Base-by-base conservation (phyloP, 1,140 invertebrate genomes). In the Anastatus disparis region DNA sequence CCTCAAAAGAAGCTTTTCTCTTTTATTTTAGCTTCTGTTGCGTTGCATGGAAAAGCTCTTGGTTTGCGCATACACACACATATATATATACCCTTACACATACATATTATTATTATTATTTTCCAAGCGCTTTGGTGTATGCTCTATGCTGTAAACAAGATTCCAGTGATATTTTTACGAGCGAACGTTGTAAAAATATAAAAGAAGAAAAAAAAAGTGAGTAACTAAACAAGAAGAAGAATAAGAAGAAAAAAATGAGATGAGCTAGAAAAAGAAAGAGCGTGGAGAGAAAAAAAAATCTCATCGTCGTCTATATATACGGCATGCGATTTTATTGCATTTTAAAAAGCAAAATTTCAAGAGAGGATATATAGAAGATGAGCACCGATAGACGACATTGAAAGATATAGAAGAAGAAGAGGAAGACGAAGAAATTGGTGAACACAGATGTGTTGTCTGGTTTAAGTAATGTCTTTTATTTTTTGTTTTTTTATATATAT, bases 101-200 rank as follows among this genome's bases (percentile, higher is more conserved):
- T 20, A 6, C 46, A n/a, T n/a, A n/a, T n/a, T n/a, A n/a, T n/a
- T n/a, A n/a, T n/a, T n/a, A 22, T 1, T 48, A 17, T 52, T 52
- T 27, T 24, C 13, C 48, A 15, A 8, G 24, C 48, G 20, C 17
- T 1, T 2, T n/a, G 4, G 24, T 48, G 12, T n/a, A 44, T 13
- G 10, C 29, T 27, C n/a, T n/a, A n/a, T n/a, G 61, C 46, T 24
- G 61, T 52, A 52, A 63, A 52, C 53, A 56, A 65, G 52, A 67
- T 67, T 40, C 35, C 50, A 42, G 48, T 22, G 50, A 65, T 66
- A 66, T 66, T 67, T 66, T 67, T 58, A 67, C 40, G 52, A 55
- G 63, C 50, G 15, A 29, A 12, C 46, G 20, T 24, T n/a, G n/a
- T n/a, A n/a, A n/a, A n/a, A n/a, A n/a, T n/a, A n/a, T n/a, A n/a